Base-by-base conservation (phyloP, 2,797 vertebrate genomes). In the Centropyge bicolor region DNA sequence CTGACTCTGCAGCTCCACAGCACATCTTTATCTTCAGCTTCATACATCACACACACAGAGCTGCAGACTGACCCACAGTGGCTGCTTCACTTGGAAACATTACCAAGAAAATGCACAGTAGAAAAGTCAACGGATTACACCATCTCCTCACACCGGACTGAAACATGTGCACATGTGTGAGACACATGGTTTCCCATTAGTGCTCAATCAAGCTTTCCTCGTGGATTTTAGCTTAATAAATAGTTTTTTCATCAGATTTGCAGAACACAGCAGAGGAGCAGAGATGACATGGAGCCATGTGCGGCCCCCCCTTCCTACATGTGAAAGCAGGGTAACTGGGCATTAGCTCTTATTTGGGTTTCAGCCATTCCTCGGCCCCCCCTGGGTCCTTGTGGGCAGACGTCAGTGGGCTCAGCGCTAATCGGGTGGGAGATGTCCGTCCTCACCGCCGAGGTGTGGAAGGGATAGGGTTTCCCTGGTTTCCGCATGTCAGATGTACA, bases 341-440 rank as follows among this genome's bases (percentile, higher is more conserved):
- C 70, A 0, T 35, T 19, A 31, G 76, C 45, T 51, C 54, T 65
- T 17, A 35, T 70, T 62, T 27, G 40, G 45, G 49, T 67, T 82
- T 49, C 55, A 61, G 77, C 64, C 51, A 66, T 49, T 70, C 61
- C 41, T 54, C 46, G 6, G 43, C 19, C 41, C 72, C 72, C 48
- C 36, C 56, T 1, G 48, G 43, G 64, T 68, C 62, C 19, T 31
- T 54, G 10, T 46, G 45, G 59, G 65, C 66, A 78, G 62, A 76
- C 52, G 57, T 74, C 45, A 64, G 80, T 62, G 72, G 68, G 52
- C 61, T 52, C 41, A 1, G 46, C 4, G 60, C 72, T 86, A 85
- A 91, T 85, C 68, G 68, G 88, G 79, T 89, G 90, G 86, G 84
- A 90, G 82, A 86, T 68, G 69, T 93, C 90, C 48, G n/a, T 89